These are phyloP conservation scores for Virgularia gustaviana DNA, from an alignment of 92 coral and sea anemone species.

Conservation along the genomic window DNA sequence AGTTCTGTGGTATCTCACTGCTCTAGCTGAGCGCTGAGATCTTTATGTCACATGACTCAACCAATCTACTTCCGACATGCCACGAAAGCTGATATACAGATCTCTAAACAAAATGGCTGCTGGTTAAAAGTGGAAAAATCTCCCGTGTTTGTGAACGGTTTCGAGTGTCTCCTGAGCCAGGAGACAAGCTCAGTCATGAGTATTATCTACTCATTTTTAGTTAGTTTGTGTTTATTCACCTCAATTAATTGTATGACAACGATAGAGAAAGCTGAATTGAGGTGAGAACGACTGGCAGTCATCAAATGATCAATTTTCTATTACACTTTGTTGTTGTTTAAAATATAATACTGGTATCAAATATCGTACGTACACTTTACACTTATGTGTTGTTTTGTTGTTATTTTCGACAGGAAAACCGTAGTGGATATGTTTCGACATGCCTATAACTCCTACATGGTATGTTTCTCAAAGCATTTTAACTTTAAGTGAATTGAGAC, in stretches of 20 bases:
- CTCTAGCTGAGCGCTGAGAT: too few relatives aligned
- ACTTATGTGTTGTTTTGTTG: not conserved
- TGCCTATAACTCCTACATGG: conserved; percentile 97
- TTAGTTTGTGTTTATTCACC: not conserved
- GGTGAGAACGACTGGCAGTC: conserved; percentile 5
- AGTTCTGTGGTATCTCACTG: too few relatives aligned
- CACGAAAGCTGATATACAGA: too few relatives aligned
- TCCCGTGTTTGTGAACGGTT: conserved; percentile 17
- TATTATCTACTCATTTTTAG: not conserved
- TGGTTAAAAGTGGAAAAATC: conserved; percentile 8
- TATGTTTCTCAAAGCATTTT: conserved; percentile 56
- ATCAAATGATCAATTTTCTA: too few relatives aligned
- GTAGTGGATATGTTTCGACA: conserved; percentile 96
- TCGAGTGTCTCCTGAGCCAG: not conserved
- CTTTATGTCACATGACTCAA: too few relatives aligned
- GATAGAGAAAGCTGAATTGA: conserved; percentile 1
- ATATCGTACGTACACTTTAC: conserved; percentile 29
- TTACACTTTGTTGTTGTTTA: too few relatives aligned
- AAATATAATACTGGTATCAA: too few relatives aligned
- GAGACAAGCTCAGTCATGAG: conserved; percentile 28
- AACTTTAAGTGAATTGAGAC: not conserved
- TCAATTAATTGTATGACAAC: conserved; percentile 9
- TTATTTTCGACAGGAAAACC: conserved; percentile 61
- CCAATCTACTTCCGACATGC: too few relatives aligned
- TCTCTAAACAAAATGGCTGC: conserved; percentile 43